Conservation (phyloP, 2,113 vertebrate species). For the Connochaetes taurinus region DNA sequence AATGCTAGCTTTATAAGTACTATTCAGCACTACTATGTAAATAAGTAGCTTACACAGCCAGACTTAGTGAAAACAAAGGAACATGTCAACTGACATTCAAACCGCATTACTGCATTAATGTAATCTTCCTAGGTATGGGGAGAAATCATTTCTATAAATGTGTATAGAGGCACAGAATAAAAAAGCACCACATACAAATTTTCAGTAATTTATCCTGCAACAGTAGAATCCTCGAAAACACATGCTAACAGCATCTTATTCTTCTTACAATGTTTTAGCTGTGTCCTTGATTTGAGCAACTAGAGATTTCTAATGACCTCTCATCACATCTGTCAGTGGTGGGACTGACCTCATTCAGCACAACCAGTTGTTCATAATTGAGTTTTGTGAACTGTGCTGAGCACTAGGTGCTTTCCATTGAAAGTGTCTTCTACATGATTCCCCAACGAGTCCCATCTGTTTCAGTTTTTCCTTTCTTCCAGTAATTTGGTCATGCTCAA, state of each 20-base stretch:
- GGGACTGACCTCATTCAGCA: conserved; percentile 32
- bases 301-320: not conserved
- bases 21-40: conserved; percentile 64
- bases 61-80: conserved; percentile 52
- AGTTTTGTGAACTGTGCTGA: conserved; percentile 41
- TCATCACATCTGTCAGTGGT: not conserved
- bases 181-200: conserved; percentile 14
- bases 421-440: conserved; percentile 22
- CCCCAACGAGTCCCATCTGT: not conserved
- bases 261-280: not conserved
- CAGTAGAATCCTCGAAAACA: not conserved
- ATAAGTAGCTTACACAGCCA: conserved; percentile 61
- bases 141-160: not conserved
- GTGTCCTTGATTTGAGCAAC: conserved; percentile 18
- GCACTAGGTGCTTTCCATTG: conserved; percentile 14
- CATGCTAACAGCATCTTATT: not conserved
- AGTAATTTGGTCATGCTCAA: not conserved
- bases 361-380: conserved; percentile 27
- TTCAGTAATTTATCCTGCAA: not conserved
- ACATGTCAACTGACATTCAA: conserved; percentile 11
- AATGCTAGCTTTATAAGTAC: conserved; percentile 52
- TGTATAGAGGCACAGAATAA: not conserved
- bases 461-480: conserved; percentile 44
- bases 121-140: not conserved
- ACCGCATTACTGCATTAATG: conserved; percentile 3